Percentiles rank a stretch among this genome's conserved stretches.
Evolutionary conservation across 2,888 invertebrate genomes (phyloP).

Genomic region (Metallyticus violacea): DNA sequence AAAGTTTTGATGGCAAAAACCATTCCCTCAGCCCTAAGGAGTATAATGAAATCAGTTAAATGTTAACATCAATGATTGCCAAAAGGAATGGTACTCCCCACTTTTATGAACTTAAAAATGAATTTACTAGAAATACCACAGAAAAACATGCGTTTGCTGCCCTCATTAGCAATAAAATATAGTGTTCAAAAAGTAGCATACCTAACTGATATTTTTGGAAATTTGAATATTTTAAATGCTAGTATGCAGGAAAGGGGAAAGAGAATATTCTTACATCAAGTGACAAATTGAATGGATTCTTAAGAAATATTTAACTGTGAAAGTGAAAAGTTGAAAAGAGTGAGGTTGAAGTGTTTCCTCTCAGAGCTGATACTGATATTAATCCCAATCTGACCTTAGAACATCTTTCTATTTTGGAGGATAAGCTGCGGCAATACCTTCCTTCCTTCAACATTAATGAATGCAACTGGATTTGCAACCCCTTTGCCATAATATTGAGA

Average conservation of each 20-base stretch:
- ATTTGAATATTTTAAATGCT: background rate
- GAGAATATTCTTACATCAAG: background rate
- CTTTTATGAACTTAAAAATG: too few relatives aligned
- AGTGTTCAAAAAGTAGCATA: too few relatives aligned
- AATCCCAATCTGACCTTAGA: background rate
- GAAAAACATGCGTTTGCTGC: too few relatives aligned
- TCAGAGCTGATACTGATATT: background rate
- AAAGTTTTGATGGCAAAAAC: too few relatives aligned
- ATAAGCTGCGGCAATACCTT: background rate
- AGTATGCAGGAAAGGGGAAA: background rate
- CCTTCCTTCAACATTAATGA: background rate
- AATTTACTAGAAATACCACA: too few relatives aligned
- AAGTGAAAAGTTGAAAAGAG: background rate
- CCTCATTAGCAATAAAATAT: too few relatives aligned
- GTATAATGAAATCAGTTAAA: too few relatives aligned
- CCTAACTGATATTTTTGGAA: too few relatives aligned
- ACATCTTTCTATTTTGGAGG: background rate
- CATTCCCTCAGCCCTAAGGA: too few relatives aligned
- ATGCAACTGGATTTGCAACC: background rate
- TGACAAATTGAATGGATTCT: background rate
- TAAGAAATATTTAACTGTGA: background rate
- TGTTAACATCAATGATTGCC: too few relatives aligned
- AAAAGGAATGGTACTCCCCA: too few relatives aligned
- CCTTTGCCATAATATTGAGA: background rate
- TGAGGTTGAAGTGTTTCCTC: background rate